Base-by-base conservation (phyloP, 2,797 vertebrate species). In the Benthosema pterotum region DNA sequence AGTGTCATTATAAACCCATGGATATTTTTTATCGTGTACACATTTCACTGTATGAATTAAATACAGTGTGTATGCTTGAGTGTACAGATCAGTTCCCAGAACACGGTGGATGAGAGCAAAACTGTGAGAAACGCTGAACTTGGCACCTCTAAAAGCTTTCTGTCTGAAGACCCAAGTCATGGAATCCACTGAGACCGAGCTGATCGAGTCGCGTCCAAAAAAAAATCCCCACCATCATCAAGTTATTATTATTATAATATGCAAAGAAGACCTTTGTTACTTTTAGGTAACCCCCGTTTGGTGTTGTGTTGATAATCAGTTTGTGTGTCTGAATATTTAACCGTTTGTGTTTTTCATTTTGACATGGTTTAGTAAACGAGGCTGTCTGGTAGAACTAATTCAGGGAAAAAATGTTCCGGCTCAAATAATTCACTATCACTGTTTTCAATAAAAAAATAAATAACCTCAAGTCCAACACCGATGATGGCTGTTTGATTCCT, bases 301-400 rank as follows among this genome's bases (percentile, higher is more conserved):
- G 59, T 60, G 60, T 78, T 81, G 71, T 82, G 73, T 83, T 83
- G 83, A 80, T 76, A 81, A 83, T 57, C 3, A 52, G 80, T 83
- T 79, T 86, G 78, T 88, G 79, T 72, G 83, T 88, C 79, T 77
- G 60, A 79, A 74, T 87, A 81, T 88, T 83, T 84, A 82, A 82
- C 79, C 79, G 85, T 63, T 63, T 50, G n/a, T 87, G 71, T 88
- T 25, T 25, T 78, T 69, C 78, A 84, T 82, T 77, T 75, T 84
- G 82, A 85, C 78, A 74, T 89, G 74, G 75, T 75, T 57, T 82
- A 85, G 80, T 79, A 67, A 71, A 83, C n/a, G 71, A 86, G 72
- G 73, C 72, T 83, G 57, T 83, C 85, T 79, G 68, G 68, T 89
- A 38, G 84, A 81, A 82, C 77, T 89, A 91, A 88, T 87, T 91